phyloP scores from a whole-genome alignment of 2,113 vertebrate species.

The Falcunculus frontatus region DNA sequence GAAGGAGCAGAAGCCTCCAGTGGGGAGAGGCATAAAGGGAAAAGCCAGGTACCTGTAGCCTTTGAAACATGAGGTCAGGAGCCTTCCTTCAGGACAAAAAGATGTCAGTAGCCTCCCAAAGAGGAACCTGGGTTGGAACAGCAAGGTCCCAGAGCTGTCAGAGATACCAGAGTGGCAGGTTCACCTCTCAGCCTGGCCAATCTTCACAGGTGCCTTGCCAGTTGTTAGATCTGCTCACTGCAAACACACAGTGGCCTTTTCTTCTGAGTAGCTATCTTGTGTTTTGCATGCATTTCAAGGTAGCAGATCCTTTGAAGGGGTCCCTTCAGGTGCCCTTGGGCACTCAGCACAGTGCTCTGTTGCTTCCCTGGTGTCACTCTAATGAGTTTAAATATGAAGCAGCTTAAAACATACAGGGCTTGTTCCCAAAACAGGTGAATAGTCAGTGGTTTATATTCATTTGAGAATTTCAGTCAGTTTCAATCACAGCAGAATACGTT shows the following conservation, averaged over 20 bases:
- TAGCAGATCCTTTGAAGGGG: background rate
- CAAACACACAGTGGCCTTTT: background rate
- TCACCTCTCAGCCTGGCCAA: background rate
- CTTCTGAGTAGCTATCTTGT: background rate
- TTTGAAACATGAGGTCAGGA: background rate
- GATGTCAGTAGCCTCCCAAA: background rate
- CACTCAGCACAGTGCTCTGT: background rate
- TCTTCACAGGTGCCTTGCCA: background rate
- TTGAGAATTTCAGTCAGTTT: background rate
- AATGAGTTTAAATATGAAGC: background rate
- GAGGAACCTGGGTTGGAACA: background rate
- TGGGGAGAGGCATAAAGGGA: background rate
- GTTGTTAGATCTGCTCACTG: background rate
- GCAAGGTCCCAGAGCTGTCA: background rate
- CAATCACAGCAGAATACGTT: conserved; percentile 2
- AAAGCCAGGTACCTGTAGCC: background rate
- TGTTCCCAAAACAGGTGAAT: background rate
- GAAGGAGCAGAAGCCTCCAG: background rate
- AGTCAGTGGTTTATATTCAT: background rate
- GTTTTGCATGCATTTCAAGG: background rate
- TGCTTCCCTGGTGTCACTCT: background rate
- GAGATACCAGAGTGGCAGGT: background rate
- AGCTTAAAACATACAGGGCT: background rate
- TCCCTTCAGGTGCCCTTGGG: background rate
- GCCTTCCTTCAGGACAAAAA: background rate